Evolutionary conservation across 2,113 vertebrate species (phyloP), one percentile per base, ranked within the genome.

Genomic region (Oryzias celebensis): DNA sequence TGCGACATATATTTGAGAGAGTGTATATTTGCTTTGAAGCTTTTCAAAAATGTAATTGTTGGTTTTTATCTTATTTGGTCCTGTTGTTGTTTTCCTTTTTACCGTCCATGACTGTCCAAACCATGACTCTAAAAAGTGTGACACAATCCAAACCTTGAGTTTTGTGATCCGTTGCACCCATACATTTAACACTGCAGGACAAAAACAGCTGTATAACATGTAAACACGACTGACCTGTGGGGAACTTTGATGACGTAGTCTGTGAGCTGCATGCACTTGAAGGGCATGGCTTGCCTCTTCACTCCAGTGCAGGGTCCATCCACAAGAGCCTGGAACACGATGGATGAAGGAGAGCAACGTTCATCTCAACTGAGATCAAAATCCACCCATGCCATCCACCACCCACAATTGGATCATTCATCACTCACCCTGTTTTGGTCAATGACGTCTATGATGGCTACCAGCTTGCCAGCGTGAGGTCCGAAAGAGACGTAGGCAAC

Each of bases 221-320:
- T 10, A 12, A 36, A 0, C 36, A 36, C 2, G 36, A 10, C 3
- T 83, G 62, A 90, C 95, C 95, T 94, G 88, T 98, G 96, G 1
- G 94, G 96, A 57, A 98, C 94, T 87, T 98, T 97, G 77, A 99
- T 94, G 78, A 98, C 93, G 46, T 95, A 98, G 81, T 98, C 95
- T 6, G 97, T 92, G 72, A 93, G 91, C 82, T 93, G 92, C 91
- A 92, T 88, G 71, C 90, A 89, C 78, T 93, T 93, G 89, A 98
- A 98, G 8, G 96, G 96, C 96, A 99, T 95, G 5, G 95, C 83
- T 62, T 98, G 96, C 59, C 96, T 94, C 85, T 92, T 95, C 65
- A 98, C 97, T 10, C 91, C 93, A 43, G 92, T 94, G 91, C 96
- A 98, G 5, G 97, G 96, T 7, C 96, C 97, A 83, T 98, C 94